Conservation (phyloP, 2,797 vertebrate species). For the Acipenser oxyrinchus region DNA sequence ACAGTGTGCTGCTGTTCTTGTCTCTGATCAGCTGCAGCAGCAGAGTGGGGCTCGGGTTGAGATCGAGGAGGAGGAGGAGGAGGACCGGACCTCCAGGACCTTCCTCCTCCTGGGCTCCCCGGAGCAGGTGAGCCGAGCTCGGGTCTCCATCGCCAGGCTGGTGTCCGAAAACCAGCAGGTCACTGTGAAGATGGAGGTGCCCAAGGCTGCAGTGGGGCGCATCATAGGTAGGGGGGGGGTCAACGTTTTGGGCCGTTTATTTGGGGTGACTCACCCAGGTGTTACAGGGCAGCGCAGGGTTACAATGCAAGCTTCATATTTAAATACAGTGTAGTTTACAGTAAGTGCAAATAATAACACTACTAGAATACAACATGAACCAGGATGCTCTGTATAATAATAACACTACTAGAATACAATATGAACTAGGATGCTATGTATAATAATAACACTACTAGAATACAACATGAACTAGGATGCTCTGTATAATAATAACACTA, state of each 20-base stretch:
- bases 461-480: no score
- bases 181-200: conserved; percentile 63
- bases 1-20: not conserved
- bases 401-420: no score
- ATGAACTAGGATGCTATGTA: no score
- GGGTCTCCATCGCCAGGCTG: conserved; percentile 66
- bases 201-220: conserved; percentile 68
- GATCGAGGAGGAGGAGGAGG: conserved; percentile 39
- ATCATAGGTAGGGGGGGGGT: conserved; percentile 69
- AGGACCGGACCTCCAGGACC: conserved; percentile 33
- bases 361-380: no score
- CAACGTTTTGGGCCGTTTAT: not conserved
- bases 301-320: no score
- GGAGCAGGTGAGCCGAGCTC: conserved; percentile 67
- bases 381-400: no score
- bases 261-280: not conserved
- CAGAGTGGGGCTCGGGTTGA: conserved; percentile 64
- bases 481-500: no score
- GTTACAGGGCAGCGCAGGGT: not conserved
- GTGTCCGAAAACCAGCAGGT: conserved; percentile 54
- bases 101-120: conserved; percentile 74
- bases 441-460: no score
- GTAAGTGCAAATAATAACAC: no score
- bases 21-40: conserved; percentile 55
- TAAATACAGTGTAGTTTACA: no score